Evolutionary conservation across 2,113 vertebrate species (phyloP).

Genomic region (Anseranas semipalmata): DNA sequence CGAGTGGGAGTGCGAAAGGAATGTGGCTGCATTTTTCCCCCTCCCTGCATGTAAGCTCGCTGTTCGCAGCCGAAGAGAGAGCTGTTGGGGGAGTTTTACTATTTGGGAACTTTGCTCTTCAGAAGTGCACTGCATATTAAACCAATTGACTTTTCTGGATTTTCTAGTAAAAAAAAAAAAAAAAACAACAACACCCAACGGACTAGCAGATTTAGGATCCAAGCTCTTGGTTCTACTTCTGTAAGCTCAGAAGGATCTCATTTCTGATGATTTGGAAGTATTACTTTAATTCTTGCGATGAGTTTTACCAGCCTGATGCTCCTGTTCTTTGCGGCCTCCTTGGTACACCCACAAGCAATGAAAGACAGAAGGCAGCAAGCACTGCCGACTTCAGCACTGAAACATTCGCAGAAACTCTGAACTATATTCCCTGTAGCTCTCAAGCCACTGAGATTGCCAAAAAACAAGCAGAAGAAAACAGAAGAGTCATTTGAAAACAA

Average conservation of each 20-base stretch:
- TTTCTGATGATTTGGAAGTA: neutral
- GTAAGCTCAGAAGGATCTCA: neutral
- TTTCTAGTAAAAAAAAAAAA: neutral
- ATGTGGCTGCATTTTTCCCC: constrained; percentile 78
- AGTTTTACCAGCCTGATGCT: neutral
- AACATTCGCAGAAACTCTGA: constrained; percentile 46
- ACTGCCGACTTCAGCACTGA: neutral
- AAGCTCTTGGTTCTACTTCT: neutral
- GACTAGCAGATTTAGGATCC: neutral
- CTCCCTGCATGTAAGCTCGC: constrained; percentile 48
- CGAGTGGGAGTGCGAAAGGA: constrained; percentile 89
- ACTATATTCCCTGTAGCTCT: constrained; percentile 31
- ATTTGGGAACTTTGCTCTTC: neutral
- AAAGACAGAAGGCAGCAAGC: neutral
- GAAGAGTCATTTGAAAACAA: constrained; percentile 63
- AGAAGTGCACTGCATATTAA: neutral
- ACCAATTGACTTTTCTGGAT: neutral
- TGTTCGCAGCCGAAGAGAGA: neutral
- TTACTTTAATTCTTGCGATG: neutral
- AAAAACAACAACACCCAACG: neutral
- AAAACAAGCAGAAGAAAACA: constrained; percentile 48
- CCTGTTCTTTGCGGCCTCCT: neutral
- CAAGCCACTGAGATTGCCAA: constrained; percentile 43
- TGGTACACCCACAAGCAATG: neutral
- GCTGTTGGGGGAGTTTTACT: neutral